These are phyloP conservation scores for Lottia scabra DNA, from an alignment of 2,888 invertebrate species.

Conservation along the genomic window DNA sequence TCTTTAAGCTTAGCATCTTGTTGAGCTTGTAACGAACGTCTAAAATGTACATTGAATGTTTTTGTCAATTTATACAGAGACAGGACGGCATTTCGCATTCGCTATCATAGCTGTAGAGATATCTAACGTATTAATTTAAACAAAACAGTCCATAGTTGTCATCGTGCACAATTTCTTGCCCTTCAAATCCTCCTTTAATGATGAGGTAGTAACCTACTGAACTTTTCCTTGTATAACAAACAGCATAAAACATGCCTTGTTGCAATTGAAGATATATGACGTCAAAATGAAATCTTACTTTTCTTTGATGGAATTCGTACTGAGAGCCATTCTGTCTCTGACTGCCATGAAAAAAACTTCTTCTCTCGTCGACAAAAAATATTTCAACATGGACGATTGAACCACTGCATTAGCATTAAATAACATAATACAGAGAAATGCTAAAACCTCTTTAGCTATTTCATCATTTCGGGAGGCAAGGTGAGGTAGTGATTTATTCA, in stretches of 20 bases:
- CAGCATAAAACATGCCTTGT: no score
- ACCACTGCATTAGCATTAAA: conserved; percentile 66
- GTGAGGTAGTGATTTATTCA: conserved; percentile 65
- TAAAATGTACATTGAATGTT: conserved; percentile 31
- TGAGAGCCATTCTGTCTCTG: conserved; percentile 65
- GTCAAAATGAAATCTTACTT: conserved; percentile 47
- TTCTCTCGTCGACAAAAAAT: conserved; percentile 67
- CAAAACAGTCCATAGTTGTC: no score
- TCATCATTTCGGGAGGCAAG: conserved; percentile 63
- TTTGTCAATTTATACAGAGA: no score
- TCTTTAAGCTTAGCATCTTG: conserved; percentile 65
- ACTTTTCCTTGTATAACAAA: background rate
- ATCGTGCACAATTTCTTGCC: no score
- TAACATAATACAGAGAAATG: conserved; percentile 63
- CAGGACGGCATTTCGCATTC: no score
- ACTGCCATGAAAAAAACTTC: conserved; percentile 69
- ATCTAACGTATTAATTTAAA: no score
- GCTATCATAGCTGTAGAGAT: no score
- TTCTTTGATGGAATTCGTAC: conserved; percentile 68
- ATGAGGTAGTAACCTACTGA: background rate
- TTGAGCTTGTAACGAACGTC: conserved; percentile 66
- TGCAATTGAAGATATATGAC: no score
- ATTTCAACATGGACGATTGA: conserved; percentile 65
- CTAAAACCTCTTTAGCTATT: conserved; percentile 64
- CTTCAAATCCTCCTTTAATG: no score